Evolutionary conservation across 2,797 vertebrate genomes (phyloP).

Genomic region (Anomalospiza imberbis): DNA sequence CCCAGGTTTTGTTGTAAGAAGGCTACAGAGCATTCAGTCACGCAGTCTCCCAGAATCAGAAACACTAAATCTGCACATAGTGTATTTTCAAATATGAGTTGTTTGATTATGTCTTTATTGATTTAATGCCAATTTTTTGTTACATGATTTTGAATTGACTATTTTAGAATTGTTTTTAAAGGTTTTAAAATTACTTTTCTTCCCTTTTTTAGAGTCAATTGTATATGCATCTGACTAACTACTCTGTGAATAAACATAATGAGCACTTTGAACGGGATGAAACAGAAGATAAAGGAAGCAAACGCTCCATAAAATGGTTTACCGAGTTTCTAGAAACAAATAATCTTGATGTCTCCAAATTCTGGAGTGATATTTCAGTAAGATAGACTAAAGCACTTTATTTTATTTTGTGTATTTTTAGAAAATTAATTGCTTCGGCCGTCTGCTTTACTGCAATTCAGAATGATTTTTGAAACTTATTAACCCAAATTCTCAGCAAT

Average conservation of each 20-base stretch:
- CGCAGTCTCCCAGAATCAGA: background rate
- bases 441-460: background rate
- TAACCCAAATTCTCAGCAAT: background rate
- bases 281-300: conserved; percentile 95
- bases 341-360: conserved; percentile 92
- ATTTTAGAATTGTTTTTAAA: background rate
- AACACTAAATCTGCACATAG: background rate
- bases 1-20: background rate
- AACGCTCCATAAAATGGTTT: conserved; percentile 97
- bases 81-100: background rate
- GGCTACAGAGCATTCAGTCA: background rate
- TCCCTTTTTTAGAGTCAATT: conserved; percentile 84
- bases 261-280: conserved; percentile 94
- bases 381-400: conserved; percentile 61
- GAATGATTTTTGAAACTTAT: background rate
- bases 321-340: conserved; percentile 93
- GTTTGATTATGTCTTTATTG: background rate
- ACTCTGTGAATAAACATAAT: conserved; percentile 99
- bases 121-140: background rate
- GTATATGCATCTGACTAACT: conserved; percentile 98
- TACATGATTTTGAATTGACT: background rate
- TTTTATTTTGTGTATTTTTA: conserved; percentile 8
- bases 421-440: background rate
- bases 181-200: background rate
- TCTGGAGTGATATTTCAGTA: conserved; percentile 98